Evolutionary conservation across 2,888 invertebrate genomes (phyloP).

Genomic region (Drosophila nr. medialis): DNA sequence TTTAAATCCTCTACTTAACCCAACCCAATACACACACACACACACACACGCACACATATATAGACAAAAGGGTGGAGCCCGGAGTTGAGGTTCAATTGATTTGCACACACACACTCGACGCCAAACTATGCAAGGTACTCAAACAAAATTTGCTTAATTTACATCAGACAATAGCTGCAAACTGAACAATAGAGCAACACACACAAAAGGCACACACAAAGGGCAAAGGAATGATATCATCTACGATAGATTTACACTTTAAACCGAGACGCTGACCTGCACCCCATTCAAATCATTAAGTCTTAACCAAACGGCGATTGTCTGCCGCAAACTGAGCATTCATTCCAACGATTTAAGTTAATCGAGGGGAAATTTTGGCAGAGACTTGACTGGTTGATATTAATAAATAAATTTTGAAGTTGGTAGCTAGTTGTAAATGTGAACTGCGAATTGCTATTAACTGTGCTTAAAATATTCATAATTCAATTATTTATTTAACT

Average conservation of each 20-base stretch:
- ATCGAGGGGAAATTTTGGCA: slow-evolving; percentile 1
- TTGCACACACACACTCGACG: slow-evolving; percentile 46
- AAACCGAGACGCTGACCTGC: slow-evolving; percentile 45
- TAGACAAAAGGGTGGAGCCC: slow-evolving; percentile 27
- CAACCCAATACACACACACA: slow-evolving; percentile 16
- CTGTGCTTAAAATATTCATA: neutral
- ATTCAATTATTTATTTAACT: neutral
- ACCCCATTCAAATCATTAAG: slow-evolving; percentile 45
- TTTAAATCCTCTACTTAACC: slow-evolving; percentile 53
- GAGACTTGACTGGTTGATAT: neutral
- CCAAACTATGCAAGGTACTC: slow-evolving; percentile 68
- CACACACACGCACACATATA: slow-evolving; percentile 2
- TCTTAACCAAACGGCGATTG: slow-evolving; percentile 25
- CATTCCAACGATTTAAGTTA: slow-evolving; percentile 14
- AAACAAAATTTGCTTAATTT: slow-evolving; percentile 73
- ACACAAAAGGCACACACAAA: slow-evolving; percentile 6
- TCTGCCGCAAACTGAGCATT: slow-evolving; percentile 7
- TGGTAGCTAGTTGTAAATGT: neutral
- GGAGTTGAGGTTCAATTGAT: slow-evolving; percentile 64
- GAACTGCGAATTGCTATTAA: neutral
- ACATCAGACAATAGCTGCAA: slow-evolving; percentile 66
- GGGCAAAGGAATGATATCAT: slow-evolving; percentile 19
- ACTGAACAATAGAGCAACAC: slow-evolving; percentile 57
- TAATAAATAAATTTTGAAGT: neutral
- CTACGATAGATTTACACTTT: slow-evolving; percentile 35